Evolutionary conservation across 2,888 invertebrate species (phyloP), one percentile per base, ranked within the genome.

Genomic region (Bombylius discolor): DNA sequence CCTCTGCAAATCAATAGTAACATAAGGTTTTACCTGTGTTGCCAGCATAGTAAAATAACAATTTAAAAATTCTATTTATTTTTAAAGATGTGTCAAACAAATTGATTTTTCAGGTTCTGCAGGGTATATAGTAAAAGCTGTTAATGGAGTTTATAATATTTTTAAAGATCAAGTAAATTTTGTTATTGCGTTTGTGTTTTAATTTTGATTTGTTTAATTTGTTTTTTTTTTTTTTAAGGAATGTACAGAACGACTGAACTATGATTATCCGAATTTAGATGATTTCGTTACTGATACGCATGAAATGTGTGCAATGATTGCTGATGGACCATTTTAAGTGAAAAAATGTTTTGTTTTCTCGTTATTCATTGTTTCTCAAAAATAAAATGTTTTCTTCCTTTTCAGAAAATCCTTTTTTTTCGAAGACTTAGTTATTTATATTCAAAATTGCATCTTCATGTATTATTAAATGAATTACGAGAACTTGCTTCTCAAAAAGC

Each of bases 401-500:
- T 59, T 72, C 73, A 93, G 92, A 60, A 99, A 99, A 76, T 96
- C 97, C 0, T 99, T 98, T 77, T 96, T 74, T 99, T 90, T 76
- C 88, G 97, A n/a, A 88, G 98, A 23, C 79, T 99, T 62, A 89
- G 88, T 69, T 99, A 97, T 76, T 79, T 99, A 61, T 93, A 94
- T 13, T 93, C 94, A 55, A 98, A 98, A 77, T 99, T 89, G 76
- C 96, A 98, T 74, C 80, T 99, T 59, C 98, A 99, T 76, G 92
- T 92, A 39, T 77, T 99, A 44, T 78, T 99, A 51, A 99, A 99
- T 74, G 99, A 99, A 74, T 79, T 97, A 56, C 81, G 94, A 8
- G 99, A 99, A 70, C 79, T 97, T 55, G 94, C 96, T 36, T 94
- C 93, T 52, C 98, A 99, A 77, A 99, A 97, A 73, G 90, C 92